A percentile compares a stretch with the other conserved stretches of the same genome.
Evolutionary conservation across 2,888 invertebrate species (phyloP).

Genomic region (Asteroscopus sphinx): DNA sequence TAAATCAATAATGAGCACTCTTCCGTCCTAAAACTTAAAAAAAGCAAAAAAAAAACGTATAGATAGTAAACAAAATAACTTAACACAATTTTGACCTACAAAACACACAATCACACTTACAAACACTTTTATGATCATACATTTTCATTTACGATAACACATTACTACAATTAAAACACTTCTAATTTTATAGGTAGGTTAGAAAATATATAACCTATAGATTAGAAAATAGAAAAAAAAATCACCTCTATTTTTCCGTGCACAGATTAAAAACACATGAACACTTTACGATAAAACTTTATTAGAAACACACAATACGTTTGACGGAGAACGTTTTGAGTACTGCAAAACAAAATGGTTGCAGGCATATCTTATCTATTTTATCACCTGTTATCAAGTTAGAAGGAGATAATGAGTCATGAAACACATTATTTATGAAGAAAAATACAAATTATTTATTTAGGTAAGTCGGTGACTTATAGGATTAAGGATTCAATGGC

Average conservation of each 20-base stretch:
- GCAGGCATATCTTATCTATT: constrained; percentile 28
- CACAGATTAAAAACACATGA: constrained; percentile 37
- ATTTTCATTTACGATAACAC: not conserved
- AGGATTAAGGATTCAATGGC: too few relatives aligned
- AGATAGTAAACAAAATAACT: not conserved
- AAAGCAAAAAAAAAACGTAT: not conserved
- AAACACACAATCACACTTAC: not conserved
- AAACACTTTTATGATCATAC: not conserved
- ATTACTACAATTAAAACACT: not conserved
- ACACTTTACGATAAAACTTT: constrained; percentile 18
- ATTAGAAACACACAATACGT: constrained; percentile 19
- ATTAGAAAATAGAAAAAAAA: constrained; percentile 1
- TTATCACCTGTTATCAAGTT: constrained; percentile 28
- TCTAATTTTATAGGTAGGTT: too few relatives aligned
- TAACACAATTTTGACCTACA: not conserved
- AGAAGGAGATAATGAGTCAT: constrained; percentile 35
- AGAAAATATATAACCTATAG: too few relatives aligned
- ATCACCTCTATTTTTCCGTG: constrained; percentile 23
- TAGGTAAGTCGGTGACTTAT: not conserved
- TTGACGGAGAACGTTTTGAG: not conserved
- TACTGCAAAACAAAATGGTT: constrained; percentile 49
- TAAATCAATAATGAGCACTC: too few relatives aligned
- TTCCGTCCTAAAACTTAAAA: not conserved
- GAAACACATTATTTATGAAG: constrained; percentile 6
- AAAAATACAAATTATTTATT: constrained; percentile 10